Conservation (phyloP, 2,797 vertebrate species). For the Limnodromus scolopaceus region DNA sequence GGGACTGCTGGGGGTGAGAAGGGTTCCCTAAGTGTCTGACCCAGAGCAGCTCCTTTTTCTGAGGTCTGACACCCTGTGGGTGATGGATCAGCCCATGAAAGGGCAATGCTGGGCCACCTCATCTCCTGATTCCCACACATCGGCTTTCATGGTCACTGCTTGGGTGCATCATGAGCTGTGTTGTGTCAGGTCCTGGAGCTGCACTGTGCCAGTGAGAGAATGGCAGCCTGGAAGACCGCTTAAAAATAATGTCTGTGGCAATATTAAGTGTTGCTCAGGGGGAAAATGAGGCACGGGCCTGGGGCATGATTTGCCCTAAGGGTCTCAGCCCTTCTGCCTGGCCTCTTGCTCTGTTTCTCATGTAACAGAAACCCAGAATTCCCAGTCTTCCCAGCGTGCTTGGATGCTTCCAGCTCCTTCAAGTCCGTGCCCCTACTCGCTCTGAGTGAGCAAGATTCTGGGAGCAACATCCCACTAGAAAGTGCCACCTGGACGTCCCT, state of each 20-base stretch:
- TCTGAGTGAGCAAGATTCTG: not conserved
- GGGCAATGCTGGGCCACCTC: not conserved
- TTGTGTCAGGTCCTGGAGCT: not conserved
- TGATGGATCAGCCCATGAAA: not conserved
- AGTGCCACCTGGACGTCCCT: not conserved
- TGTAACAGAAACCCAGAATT: not conserved
- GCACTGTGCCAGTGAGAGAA: not conserved
- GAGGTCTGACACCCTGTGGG: not conserved
- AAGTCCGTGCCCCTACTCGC: accelerated
- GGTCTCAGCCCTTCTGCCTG: not conserved
- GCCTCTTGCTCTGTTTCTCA: not conserved
- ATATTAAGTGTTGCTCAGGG: not conserved
- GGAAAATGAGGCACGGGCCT: not conserved
- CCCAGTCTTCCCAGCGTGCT: not conserved
- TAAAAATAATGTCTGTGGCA: not conserved
- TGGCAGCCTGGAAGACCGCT: accelerated
- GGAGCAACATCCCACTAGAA: accelerated
- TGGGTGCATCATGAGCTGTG: not conserved
- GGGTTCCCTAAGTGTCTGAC: not conserved
- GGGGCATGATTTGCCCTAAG: not conserved
- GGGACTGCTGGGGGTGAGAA: not conserved
- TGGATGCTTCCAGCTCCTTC: not conserved
- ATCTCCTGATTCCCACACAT: not conserved
- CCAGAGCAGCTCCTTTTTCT: not conserved
- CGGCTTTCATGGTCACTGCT: not conserved